Conservation (phyloP, 2,113 vertebrate genomes). For the Plotosus lineatus region DNA sequence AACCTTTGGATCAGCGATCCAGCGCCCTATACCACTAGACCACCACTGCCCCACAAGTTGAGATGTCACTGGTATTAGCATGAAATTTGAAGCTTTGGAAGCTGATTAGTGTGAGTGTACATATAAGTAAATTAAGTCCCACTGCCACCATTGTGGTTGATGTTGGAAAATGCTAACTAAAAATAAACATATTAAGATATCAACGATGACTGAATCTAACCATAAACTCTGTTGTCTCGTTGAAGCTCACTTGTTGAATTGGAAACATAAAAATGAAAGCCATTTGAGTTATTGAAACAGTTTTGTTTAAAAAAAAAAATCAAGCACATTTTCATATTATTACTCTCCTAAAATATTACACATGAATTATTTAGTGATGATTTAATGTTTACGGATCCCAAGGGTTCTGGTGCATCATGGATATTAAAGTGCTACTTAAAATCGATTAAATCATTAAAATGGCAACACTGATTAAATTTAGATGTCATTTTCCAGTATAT, state of each 20-base stretch:
- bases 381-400: background rate
- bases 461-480: background rate
- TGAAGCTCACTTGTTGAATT: background rate
- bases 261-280: background rate
- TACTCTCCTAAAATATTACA: background rate
- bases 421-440: background rate
- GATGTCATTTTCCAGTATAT: background rate
- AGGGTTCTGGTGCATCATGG: background rate
- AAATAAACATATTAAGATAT: background rate
- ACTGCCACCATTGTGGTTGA: background rate
- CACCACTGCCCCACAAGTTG: background rate
- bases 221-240: background rate
- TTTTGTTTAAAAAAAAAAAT: background rate
- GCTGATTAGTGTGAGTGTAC: background rate
- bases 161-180: background rate
- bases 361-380: background rate
- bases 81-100: background rate
- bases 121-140: background rate
- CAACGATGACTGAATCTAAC: background rate
- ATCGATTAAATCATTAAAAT: background rate
- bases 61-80: background rate
- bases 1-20: too few species aligned
- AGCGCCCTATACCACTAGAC: too few species aligned
- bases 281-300: background rate
- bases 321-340: background rate